Evolutionary conservation across 2,797 vertebrate genomes (phyloP), one percentile per base, ranked within the genome.

Genomic region (Clangula hyemalis): DNA sequence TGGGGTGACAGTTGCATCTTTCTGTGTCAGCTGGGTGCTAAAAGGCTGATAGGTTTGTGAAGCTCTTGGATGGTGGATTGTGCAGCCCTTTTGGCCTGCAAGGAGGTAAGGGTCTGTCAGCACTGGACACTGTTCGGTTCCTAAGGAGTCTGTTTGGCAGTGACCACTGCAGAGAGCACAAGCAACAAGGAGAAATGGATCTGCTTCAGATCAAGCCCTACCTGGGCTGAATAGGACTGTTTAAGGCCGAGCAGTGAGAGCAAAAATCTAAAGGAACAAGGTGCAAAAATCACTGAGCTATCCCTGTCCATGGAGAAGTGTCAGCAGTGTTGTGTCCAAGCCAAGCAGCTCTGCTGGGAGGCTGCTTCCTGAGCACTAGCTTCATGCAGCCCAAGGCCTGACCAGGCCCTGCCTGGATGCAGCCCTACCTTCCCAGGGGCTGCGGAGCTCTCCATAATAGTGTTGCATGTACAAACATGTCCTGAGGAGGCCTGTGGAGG

Each of bases 401-500:
- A 12, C n/a, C 1, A 2, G 47, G 47, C 36, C 65, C 32, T 1
- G 0, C 28, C 5, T 0, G 8, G 54, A 18, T 10, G 0, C 11
- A 32, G 56, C 21, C 68, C 10, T 3, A 25, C 86, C 38, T 86
- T 73, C 64, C 58, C 74, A 6, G 85, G 79, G 60, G 36, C 78
- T 2, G 10, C 17, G 8, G 28, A 36, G 43, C 60, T 87, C 7
- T 8, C 69, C 78, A 69, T 61, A 83, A 87, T 60, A 16, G 38
- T 0, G 0, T 17, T 85, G 24, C 36, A 5, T 30, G 68, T 92
- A 82, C 75, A 79, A 89, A 32, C 21, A 1, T 27, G 65, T 87
- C 85, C 69, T 70, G 77, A 32, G 25, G 77, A 92, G 86, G 92
- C 60, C 96, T 94, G 51, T 12, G n/a, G 82, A 92, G 94, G 87